Evolutionary conservation across 1,140 invertebrate species (phyloP).

Genomic region (Nymphalis io): DNA sequence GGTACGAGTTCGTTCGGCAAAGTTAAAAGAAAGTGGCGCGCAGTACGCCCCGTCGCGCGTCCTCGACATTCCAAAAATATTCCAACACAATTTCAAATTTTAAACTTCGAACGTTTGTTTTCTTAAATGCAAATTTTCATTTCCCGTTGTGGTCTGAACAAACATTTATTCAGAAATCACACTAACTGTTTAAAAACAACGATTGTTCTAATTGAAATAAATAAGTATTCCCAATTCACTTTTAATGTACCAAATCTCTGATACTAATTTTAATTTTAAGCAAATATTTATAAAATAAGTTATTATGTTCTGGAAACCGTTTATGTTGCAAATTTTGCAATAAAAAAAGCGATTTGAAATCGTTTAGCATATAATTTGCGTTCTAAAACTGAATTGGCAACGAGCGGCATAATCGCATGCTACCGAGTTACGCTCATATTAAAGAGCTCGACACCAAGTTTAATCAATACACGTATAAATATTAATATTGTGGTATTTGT

Average conservation of each 20-base stretch:
- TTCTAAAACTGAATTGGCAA: constrained; percentile 18
- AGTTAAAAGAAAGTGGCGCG: constrained; percentile 62
- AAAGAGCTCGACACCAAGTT: constrained; percentile 19
- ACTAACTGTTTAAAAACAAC: background rate
- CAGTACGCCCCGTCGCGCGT: constrained; percentile 57
- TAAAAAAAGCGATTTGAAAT: constrained; percentile 19
- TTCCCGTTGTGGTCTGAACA: constrained; percentile 1
- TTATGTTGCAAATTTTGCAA: constrained; percentile 5
- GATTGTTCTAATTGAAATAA: background rate
- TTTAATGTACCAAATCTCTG: background rate
- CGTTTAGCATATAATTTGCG: constrained; percentile 16
- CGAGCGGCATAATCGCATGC: constrained; percentile 17
- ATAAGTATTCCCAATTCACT: background rate
- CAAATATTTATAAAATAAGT: background rate
- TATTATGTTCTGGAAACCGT: background rate
- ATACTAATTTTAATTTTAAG: background rate
- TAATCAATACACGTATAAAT: background rate
- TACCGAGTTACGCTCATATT: constrained; percentile 25
- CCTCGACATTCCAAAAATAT: constrained; percentile 50
- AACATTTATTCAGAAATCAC: background rate
- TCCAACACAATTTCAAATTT: constrained; percentile 52
- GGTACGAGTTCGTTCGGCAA: constrained; percentile 39
- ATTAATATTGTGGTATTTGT: too few relatives aligned
- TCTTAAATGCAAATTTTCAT: constrained; percentile 24
- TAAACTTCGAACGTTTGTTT: constrained; percentile 41